Conservation (phyloP, 2,113 vertebrate species). For the cat (Felis catus) region F.catus_Fca126_mat1.0 CM031412.1:88198001-88198500, state of each 20-base stretch:
- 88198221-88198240: background rate
- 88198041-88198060: background rate
- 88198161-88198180: background rate
- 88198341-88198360: background rate
- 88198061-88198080: background rate
- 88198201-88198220: background rate
- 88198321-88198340: slow-evolving; percentile 33
- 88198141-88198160: background rate
- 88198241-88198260: slow-evolving; percentile 34
- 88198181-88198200: background rate
- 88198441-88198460: background rate
- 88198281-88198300: background rate
- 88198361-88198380: background rate
- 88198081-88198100: background rate
- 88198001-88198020: background rate
- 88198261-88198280: slow-evolving; percentile 56
- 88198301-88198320: background rate
- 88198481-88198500: background rate
- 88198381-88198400: background rate
- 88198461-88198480: background rate
- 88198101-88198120: background rate
- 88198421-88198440: background rate
- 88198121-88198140: background rate
- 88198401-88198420: background rate
- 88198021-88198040: background rate